Evolutionary conservation across 2,797 vertebrate genomes (phyloP).

Genomic region (Anomalospiza imberbis): DNA sequence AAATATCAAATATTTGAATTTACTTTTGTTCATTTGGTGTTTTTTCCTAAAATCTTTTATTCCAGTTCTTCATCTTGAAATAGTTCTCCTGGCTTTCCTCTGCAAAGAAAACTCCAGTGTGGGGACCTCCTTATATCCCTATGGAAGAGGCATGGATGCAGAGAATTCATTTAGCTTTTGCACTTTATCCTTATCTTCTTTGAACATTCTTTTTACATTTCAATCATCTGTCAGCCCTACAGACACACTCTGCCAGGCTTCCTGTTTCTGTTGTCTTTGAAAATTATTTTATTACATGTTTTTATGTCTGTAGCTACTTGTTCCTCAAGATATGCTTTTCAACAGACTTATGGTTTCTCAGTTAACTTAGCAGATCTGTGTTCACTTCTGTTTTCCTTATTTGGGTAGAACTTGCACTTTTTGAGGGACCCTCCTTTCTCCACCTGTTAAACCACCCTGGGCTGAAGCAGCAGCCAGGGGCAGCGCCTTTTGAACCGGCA

Average conservation of each 20-base stretch:
- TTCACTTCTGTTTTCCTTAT: constrained; percentile 2
- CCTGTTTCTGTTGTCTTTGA: constrained; percentile 50
- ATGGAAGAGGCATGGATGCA: neutral
- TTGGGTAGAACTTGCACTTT: neutral
- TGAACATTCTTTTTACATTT: constrained; percentile 44
- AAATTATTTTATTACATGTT: constrained; percentile 29
- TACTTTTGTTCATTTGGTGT: neutral
- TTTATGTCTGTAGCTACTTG: constrained; percentile 34
- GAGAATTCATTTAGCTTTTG: neutral
- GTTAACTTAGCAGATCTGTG: neutral
- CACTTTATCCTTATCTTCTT: constrained; percentile 38
- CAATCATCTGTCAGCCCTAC: constrained; percentile 24
- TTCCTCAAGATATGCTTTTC: constrained; percentile 2
- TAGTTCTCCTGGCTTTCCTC: neutral
- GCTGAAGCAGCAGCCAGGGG: neutral
- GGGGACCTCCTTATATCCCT: neutral
- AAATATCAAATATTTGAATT: neutral
- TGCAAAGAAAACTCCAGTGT: neutral
- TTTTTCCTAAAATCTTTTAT: neutral
- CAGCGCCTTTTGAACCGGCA: neutral
- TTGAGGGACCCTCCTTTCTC: neutral
- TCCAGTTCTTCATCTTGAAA: neutral
- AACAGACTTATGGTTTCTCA: neutral
- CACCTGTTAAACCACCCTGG: neutral
- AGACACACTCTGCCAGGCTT: constrained; percentile 39